Conservation (phyloP, 2,113 vertebrate genomes). For the Mirza zaza region DNA sequence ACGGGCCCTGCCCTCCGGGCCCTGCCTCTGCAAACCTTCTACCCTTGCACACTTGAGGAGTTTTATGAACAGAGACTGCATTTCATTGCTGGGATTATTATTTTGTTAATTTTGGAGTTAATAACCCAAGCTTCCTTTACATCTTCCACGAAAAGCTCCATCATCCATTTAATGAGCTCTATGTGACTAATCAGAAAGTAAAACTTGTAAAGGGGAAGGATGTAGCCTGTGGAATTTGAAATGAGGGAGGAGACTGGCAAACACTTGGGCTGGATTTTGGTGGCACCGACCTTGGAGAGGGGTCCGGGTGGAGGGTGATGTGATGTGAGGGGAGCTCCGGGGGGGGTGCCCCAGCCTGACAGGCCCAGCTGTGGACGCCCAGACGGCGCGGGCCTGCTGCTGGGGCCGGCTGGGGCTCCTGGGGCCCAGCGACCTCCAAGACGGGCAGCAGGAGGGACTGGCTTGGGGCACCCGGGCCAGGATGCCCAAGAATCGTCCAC, state of each 20-base stretch:
- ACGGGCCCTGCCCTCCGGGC: fast-evolving
- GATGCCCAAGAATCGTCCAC: fast-evolving
- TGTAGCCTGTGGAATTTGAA: neutral
- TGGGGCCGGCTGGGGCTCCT: neutral
- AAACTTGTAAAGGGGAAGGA: neutral
- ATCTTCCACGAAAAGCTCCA: slow-evolving; percentile 54
- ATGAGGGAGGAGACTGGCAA: fast-evolving
- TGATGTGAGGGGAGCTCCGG: neutral
- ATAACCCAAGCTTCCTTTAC: slow-evolving; percentile 24
- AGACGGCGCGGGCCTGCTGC: fast-evolving
- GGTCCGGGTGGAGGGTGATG: fast-evolving
- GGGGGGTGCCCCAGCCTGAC: too few species aligned
- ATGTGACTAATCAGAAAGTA: neutral
- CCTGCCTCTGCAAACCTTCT: neutral
- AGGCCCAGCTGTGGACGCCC: neutral
- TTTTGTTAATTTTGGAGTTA: slow-evolving; percentile 73
- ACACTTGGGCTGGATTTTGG: fast-evolving
- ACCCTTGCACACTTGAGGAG: neutral
- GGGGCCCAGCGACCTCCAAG: fast-evolving
- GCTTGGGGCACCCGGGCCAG: fast-evolving
- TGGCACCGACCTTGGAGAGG: neutral
- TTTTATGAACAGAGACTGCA: slow-evolving; percentile 36
- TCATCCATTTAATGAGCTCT: slow-evolving; percentile 62
- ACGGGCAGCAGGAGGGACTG: too few species aligned
- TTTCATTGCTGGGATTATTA: slow-evolving; percentile 8